Evolutionary conservation across 2,888 invertebrate genomes (phyloP).

Genomic region (Carpatolechia fugitivella): DNA sequence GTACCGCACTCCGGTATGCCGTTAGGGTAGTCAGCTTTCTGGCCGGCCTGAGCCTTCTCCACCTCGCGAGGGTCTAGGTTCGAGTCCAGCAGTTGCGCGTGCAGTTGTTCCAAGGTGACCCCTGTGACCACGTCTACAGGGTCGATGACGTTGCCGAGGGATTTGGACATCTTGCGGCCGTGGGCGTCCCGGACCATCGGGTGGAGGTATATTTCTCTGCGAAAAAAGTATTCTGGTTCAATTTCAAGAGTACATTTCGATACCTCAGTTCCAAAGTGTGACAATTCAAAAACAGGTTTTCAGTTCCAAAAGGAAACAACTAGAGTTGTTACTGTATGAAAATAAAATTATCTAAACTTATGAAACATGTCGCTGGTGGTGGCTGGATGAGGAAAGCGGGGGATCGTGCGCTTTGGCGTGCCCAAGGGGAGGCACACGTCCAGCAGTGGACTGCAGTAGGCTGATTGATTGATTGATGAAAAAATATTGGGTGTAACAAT

Average conservation of each 20-base stretch:
- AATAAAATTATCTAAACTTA: no score
- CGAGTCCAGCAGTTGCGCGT: constrained; percentile 85
- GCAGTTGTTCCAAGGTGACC: constrained; percentile 87
- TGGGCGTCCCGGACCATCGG: constrained; percentile 99
- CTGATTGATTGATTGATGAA: no score
- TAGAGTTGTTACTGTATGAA: no score
- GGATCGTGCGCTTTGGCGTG: no score
- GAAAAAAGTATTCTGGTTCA: neutral
- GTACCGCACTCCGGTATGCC: constrained; percentile 99
- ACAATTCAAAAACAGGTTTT: no score
- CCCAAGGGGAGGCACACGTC: no score
- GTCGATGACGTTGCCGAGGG: constrained; percentile 98
- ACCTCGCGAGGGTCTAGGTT: constrained; percentile 93
- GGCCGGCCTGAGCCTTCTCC: constrained; percentile 85
- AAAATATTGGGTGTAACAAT: neutral
- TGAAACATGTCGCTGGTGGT: no score
- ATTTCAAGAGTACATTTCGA: no score
- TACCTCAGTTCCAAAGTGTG: no score
- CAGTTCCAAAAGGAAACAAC: no score
- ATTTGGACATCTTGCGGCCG: constrained; percentile 99
- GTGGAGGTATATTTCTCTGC: constrained; percentile 93
- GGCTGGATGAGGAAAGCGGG: no score
- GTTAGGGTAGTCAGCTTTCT: constrained; percentile 88
- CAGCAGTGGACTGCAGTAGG: no score
- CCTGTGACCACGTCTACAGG: constrained; percentile 97